Evolutionary conservation across 2,113 vertebrate species (phyloP), one percentile per base, ranked within the genome.

Genomic region (Panurus biarmicus): DNA sequence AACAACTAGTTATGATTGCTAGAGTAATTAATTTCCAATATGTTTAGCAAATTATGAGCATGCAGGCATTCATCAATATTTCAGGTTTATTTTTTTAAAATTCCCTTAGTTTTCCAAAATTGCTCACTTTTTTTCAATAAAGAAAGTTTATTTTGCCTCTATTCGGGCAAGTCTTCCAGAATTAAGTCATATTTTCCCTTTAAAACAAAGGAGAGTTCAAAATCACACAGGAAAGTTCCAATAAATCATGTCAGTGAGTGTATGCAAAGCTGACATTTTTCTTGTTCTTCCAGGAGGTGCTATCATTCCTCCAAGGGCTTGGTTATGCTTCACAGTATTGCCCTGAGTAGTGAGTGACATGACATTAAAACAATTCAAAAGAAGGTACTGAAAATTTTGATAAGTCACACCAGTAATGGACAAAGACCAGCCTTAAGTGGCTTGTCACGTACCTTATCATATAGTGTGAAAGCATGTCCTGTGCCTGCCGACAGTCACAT

Each of bases 401-500:
- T 35, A 44, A 73, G 38, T 66, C 23, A 65, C 17, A 54, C 9
- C 3, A 54, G 9, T 29, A 66, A 71, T 23, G 7, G 38, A 38
- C 9, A 67, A 85, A 33, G 35, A 29, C 5, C 20, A 74, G 3
- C 12, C 8, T 93, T 61, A 74, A 47, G 4, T 62, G 26, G 10
- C 6, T 89, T 53, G 65, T 54, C 12, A 31, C 57, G 15, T 67
- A 35, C 45, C 24, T 75, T 56, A 73, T 53, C 19, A 31, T 8
- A 25, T 2, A 48, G 17, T 7, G 26, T 25, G 12, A 78, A 70
- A 82, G 5, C 11, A 58, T 0, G 0, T 50, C 31, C n/a, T 71
- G 28, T 61, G 12, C 64, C 31, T 72, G 53, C 53, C 19, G 8
- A 14, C 12, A 83, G 21, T 73, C n/a, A 73, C 29, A 26, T 72